phyloP scores from a whole-genome alignment of 2,888 invertebrate species.

The Eupithecia subfuscata region DNA sequence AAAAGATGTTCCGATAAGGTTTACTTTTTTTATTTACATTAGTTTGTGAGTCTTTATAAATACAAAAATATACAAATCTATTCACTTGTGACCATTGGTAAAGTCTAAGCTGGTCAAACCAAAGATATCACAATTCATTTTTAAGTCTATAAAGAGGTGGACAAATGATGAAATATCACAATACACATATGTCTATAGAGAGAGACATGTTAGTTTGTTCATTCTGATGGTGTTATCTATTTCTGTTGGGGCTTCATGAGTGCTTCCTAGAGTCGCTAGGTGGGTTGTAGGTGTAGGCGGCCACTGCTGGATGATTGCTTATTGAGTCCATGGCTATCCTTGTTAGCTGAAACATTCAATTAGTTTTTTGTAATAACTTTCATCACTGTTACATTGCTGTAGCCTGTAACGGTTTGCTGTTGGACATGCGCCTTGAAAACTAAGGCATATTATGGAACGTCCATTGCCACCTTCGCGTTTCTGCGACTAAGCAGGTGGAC shows the following conservation, averaged over 20 bases:
- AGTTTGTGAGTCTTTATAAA: not conserved
- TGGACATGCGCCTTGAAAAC: too few relatives aligned
- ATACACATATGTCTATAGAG: not conserved
- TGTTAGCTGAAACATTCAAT: conserved; percentile 30
- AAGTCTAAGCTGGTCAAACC: not conserved
- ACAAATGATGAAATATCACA: conserved; percentile 2
- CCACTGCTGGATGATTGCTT: conserved; percentile 24
- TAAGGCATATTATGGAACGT: too few relatives aligned
- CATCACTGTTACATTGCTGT: too few relatives aligned
- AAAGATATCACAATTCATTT: not conserved
- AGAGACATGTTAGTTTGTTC: not conserved
- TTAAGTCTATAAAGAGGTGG: not conserved
- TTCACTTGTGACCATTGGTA: not conserved
- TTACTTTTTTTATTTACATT: conserved; percentile 19
- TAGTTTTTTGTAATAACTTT: too few relatives aligned
- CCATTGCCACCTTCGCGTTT: too few relatives aligned
- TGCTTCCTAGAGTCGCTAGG: conserved; percentile 22
- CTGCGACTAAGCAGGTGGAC: too few relatives aligned
- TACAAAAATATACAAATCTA: conserved; percentile 7
- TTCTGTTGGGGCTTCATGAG: conserved; percentile 11
- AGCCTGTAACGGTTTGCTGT: too few relatives aligned
- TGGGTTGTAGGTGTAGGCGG: conserved; percentile 17
- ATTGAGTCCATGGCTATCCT: conserved; percentile 36
- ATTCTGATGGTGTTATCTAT: conserved; percentile 7
- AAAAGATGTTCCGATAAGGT: conserved; percentile 79